phyloP scores from a whole-genome alignment of 1,140 invertebrate species.

The Drosophila trapezifrons region DNA sequence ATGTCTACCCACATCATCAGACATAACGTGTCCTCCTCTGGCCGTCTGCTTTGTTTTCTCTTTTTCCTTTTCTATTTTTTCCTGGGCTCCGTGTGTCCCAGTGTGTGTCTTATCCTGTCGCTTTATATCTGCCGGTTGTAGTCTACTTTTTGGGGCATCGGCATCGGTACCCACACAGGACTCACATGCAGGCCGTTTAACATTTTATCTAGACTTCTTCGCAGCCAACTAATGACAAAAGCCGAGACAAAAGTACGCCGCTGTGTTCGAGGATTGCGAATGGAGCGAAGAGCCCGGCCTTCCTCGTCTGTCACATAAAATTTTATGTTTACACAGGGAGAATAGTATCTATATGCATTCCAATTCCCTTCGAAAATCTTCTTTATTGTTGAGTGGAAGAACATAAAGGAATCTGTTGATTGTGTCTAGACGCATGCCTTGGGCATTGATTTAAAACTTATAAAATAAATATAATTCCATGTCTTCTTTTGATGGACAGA shows the following conservation, averaged over 20 bases:
- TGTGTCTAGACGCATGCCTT: conserved; percentile 1
- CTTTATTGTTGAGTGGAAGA: neutral
- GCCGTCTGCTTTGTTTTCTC: conserved; percentile 30
- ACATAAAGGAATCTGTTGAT: neutral
- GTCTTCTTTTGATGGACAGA: too few relatives aligned
- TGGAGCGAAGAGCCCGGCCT: conserved; percentile 23
- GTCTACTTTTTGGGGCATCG: conserved; percentile 71
- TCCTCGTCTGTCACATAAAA: conserved; percentile 69
- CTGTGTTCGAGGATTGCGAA: conserved; percentile 48
- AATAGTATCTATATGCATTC: neutral
- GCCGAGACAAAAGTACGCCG: conserved; percentile 74
- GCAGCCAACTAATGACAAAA: conserved; percentile 77
- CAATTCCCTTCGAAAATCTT: neutral
- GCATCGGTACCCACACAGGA: conserved; percentile 31
- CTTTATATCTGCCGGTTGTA: conserved; percentile 72
- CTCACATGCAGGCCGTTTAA: conserved; percentile 75
- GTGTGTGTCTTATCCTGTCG: conserved; percentile 69
- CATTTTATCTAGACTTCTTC: conserved; percentile 78
- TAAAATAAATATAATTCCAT: neutral
- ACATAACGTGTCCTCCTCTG: conserved; percentile 69
- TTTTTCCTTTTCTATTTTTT: conserved; percentile 10
- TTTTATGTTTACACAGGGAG: conserved; percentile 64
- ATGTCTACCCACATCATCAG: conserved; percentile 82
- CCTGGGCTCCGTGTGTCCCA: conserved; percentile 13
- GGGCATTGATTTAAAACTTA: neutral